phyloP scores from a whole-genome alignment of 2,113 vertebrate species.

The Pluvialis apricaria region DNA sequence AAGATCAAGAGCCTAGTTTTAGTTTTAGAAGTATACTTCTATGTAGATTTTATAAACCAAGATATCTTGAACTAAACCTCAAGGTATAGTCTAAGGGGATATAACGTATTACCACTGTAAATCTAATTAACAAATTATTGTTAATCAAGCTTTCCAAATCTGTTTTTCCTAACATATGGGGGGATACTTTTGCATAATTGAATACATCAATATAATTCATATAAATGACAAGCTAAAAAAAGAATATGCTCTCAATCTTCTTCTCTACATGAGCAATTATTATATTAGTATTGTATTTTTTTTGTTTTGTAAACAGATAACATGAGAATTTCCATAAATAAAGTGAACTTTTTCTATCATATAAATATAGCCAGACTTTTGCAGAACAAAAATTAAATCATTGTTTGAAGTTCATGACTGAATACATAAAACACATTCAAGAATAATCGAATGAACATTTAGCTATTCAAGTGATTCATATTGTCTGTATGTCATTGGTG shows the following conservation, averaged over 20 bases:
- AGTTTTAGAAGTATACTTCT: not conserved
- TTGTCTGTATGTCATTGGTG: not conserved
- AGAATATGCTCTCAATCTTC: not conserved
- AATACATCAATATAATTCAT: conserved; percentile 12
- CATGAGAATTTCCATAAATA: not conserved
- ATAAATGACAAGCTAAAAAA: conserved; percentile 32
- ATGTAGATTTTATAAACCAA: not conserved
- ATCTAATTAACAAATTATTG: conserved; percentile 19
- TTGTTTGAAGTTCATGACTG: not conserved
- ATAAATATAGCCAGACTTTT: not conserved
- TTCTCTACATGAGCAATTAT: conserved; percentile 12
- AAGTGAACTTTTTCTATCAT: not conserved
- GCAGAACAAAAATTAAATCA: not conserved
- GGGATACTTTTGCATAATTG: not conserved
- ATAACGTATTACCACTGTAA: not conserved
- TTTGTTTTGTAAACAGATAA: conserved; percentile 24
- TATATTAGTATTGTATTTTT: conserved; percentile 29
- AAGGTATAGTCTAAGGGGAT: not conserved
- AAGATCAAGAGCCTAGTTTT: not conserved
- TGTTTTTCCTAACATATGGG: not conserved
- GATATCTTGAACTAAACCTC: not conserved
- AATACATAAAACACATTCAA: not conserved
- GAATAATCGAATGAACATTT: not conserved
- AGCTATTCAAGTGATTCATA: not conserved
- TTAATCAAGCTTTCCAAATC: conserved; percentile 40